Conservation (phyloP, 2,113 vertebrate genomes). For the Thunnus maccoyii region DNA sequence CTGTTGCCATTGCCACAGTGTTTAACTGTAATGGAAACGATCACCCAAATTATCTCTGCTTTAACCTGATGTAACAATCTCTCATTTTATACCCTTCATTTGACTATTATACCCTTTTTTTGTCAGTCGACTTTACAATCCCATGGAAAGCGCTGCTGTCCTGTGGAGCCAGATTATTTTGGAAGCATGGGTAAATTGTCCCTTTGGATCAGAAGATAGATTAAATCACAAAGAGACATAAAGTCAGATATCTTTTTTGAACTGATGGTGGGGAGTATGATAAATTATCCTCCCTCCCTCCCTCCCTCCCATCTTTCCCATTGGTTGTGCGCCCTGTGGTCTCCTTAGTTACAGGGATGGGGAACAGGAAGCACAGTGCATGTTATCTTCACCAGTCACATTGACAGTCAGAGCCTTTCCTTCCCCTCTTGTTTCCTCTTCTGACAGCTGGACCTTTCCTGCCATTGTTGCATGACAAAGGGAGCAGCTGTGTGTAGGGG, state of each 20-base stretch:
- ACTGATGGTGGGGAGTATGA: neutral
- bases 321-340: constrained; percentile 48
- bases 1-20: neutral
- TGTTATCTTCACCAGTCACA: constrained; percentile 82
- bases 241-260: neutral
- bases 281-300: constrained; percentile 6
- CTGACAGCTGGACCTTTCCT: constrained; percentile 83
- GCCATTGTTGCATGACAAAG: constrained; percentile 74
- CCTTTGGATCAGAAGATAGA: constrained; percentile 7
- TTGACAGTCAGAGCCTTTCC: constrained; percentile 78
- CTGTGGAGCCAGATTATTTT: constrained; percentile 6
- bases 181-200: neutral
- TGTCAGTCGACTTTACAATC: neutral
- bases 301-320: constrained; percentile 5
- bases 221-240: constrained; percentile 16
- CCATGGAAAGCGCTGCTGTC: neutral
- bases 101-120: neutral
- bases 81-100: neutral
- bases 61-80: neutral
- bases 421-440: constrained; percentile 68
- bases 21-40: constrained; percentile 22
- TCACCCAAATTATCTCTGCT: neutral
- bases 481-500: constrained; percentile 16
- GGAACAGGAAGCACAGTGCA: constrained; percentile 69
- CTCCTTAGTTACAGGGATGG: constrained; percentile 55